These are phyloP conservation scores for Tangara arthus DNA, from an alignment of 2,797 vertebrate species.

Conservation along the genomic window DNA sequence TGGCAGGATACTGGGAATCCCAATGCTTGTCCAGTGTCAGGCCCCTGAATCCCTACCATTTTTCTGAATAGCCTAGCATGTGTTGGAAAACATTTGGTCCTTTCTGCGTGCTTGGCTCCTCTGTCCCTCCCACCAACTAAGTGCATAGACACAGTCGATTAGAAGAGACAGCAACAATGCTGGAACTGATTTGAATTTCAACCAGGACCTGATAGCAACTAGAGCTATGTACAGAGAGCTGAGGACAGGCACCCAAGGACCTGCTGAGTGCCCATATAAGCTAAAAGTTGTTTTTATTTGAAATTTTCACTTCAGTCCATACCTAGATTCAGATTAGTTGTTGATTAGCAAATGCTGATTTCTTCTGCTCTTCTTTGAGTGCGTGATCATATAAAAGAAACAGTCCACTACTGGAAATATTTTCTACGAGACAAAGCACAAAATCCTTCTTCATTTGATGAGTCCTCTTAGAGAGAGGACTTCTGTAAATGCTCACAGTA, in stretches of 20 bases:
- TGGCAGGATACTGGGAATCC: not conserved
- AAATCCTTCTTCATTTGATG: not conserved
- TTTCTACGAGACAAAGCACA: not conserved
- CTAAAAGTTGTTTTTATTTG: not conserved
- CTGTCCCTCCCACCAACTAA: not conserved
- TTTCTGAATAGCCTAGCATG: not conserved
- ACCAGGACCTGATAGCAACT: not conserved
- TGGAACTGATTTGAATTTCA: conserved; percentile 46
- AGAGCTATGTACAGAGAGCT: not conserved
- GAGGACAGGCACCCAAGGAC: not conserved
- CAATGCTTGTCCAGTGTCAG: not conserved
- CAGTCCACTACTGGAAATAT: not conserved
- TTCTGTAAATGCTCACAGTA: not conserved
- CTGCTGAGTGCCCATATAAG: not conserved
- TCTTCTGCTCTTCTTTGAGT: not conserved
- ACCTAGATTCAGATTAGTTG: not conserved
- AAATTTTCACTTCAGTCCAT: not conserved
- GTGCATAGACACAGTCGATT: not conserved
- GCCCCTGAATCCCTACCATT: rapidly evolving
- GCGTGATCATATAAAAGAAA: not conserved
- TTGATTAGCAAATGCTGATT: not conserved
- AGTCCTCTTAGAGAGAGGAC: not conserved
- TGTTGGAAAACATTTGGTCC: not conserved
- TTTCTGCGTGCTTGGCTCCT: not conserved
- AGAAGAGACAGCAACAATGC: conserved; percentile 19